A percentile compares a stretch with the other conserved stretches of the same genome.
These are phyloP conservation scores for Rhyacophila evoluta DNA, from an alignment of 2,888 invertebrate species.

Conservation along the genomic window DNA sequence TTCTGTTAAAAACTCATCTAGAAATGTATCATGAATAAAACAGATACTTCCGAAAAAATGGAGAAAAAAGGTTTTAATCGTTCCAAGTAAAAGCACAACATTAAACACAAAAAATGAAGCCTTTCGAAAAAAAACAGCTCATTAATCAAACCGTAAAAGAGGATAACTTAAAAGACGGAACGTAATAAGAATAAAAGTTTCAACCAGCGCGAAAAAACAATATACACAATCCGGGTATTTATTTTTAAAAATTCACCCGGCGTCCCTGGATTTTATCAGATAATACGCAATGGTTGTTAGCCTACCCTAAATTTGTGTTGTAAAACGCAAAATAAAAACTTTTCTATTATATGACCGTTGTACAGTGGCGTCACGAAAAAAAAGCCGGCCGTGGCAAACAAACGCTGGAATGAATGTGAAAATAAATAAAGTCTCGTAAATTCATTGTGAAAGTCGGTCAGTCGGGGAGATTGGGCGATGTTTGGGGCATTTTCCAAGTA, in stretches of 20 bases:
- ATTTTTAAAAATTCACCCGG: slow-evolving; percentile 49
- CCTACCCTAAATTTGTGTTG: slow-evolving; percentile 45
- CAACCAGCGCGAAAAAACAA: neutral
- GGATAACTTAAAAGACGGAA: neutral
- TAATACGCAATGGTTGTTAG: slow-evolving; percentile 49
- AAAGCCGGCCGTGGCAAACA: slow-evolving; percentile 25
- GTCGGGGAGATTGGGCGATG: neutral
- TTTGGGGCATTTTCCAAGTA: neutral
- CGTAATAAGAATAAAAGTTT: neutral
- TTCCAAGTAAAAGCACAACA: neutral
- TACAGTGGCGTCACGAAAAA: neutral
- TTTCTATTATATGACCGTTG: slow-evolving; percentile 40
- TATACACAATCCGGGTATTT: slow-evolving; percentile 34
- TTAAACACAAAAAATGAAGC: neutral
- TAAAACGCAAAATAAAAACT: slow-evolving; percentile 51
- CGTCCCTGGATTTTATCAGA: slow-evolving; percentile 48
- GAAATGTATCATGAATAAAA: neutral
- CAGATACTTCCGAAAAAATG: neutral
- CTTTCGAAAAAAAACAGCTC: slow-evolving; percentile 1
- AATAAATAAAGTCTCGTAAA: slow-evolving; percentile 51
- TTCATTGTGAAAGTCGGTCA: slow-evolving; percentile 49
- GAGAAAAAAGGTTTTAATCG: neutral
- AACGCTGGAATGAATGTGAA: slow-evolving; percentile 40
- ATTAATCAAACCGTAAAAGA: slow-evolving; percentile 29
- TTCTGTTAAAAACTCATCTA: neutral